Percentiles rank a stretch among this genome's conserved stretches.
Conservation (phyloP, 2,797 vertebrate genomes). For the Etheostoma nigrum region DNA sequence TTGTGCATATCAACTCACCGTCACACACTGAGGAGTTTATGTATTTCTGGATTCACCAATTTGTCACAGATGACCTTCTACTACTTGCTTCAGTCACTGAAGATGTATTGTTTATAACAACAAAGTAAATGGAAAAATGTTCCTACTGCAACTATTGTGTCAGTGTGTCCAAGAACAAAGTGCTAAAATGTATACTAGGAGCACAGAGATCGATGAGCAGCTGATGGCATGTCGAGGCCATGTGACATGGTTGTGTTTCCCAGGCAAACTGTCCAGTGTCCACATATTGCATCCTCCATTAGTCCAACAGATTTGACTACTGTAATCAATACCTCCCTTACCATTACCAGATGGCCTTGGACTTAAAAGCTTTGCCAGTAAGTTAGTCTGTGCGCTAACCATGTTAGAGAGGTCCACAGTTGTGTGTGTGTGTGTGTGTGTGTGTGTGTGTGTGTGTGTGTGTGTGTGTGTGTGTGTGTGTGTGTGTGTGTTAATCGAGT, state of each 20-base stretch:
- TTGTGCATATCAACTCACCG: neutral
- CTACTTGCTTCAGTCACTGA: neutral
- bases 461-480: conserved; percentile 11
- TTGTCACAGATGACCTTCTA: too few species aligned
- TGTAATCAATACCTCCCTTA: conserved; percentile 68
- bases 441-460: too few species aligned
- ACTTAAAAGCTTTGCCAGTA: conserved; percentile 75
- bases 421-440: neutral
- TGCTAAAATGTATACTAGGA: conserved; percentile 28
- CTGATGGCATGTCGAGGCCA: conserved; percentile 41
- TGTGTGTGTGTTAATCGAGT: conserved; percentile 49
- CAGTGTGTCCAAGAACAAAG: conserved; percentile 18
- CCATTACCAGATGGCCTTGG: conserved; percentile 67
- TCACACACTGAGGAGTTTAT: too few species aligned
- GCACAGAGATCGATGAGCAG: conserved; percentile 45
- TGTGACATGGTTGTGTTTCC: conserved; percentile 46
- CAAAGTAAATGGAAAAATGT: conserved; percentile 18
- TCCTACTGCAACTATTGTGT: neutral
- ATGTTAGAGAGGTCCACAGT: conserved; percentile 33
- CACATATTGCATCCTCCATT: conserved; percentile 69
- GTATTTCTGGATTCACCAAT: neutral
- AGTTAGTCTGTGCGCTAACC: conserved; percentile 56
- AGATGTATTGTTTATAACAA: conserved; percentile 18
- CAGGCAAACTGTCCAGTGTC: conserved; percentile 70
- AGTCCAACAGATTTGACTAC: conserved; percentile 64